Base-by-base conservation (phyloP, 2,113 vertebrate species). In the Lampris megalopsis region DNA sequence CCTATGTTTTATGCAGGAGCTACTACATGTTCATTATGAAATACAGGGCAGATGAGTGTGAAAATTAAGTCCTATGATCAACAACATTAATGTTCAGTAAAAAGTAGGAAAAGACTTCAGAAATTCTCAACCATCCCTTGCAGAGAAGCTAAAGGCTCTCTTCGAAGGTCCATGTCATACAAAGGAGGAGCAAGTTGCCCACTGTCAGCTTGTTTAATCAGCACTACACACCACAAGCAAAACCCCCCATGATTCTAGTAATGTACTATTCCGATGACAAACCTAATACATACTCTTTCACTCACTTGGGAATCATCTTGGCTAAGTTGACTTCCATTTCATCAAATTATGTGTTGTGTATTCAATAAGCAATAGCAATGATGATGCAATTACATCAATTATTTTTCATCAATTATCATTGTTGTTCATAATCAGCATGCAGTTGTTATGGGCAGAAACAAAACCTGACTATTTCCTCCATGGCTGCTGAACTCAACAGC, bases 321-420 rank as follows among this genome's bases (percentile, higher is more conserved):
- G 61, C 70, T 57, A 24, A 50, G 50, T 2, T 71, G 71, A 79
- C 79, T 69, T 66, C 58, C 67, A 78, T 84, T 75, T 69, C 54
- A 81, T 72, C 81, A 75, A 84, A 77, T 84, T 82, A 74, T 60
- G 56, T 35, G 11, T 5, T 42, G 40, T 45, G 7, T 24, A 42
- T 81, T 85, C 80, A 80, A 83, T 85, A 75, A 66, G 41, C 42
- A 10, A 4, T 49, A 63, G 49, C 58, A 61, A 73, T 54, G 65
- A 79, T 57, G 50, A 37, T 1, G 35, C 13, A 64, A 65, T 75
- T 65, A 42, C 36, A 9, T 38, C 8, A 48, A 38, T 71, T 48
- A 74, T 64, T 58, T 63, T 10, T 54, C 64, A 75, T 80, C 73
- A 57, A 54, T 80, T 41, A 63, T 7, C 36, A 74, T 77, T 5